Percentiles rank a stretch among this genome's conserved stretches.
These are phyloP conservation scores for Trachymyrmex cornetzi DNA, from an alignment of 1,140 invertebrate species.

Conservation along the genomic window DNA sequence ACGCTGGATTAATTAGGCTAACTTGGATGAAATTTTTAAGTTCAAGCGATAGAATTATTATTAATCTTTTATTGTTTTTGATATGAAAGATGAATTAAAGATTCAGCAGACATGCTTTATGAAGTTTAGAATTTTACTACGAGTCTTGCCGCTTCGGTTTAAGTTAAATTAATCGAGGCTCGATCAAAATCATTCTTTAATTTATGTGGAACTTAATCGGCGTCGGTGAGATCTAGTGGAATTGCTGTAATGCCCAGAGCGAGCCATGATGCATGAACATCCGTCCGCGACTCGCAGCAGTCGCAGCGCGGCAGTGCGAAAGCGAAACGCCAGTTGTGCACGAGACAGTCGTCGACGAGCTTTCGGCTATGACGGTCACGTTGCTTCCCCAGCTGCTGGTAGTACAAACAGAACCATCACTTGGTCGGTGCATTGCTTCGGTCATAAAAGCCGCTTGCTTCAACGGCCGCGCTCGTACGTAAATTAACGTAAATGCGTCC, in stretches of 20 bases:
- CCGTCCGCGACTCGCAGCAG: not conserved
- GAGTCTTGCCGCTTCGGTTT: not conserved
- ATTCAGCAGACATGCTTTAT: not conserved
- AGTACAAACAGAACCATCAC: not conserved
- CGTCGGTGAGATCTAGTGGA: not conserved
- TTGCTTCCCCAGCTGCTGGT: not conserved
- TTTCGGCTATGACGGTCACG: constrained; percentile 2
- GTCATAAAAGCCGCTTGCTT: not conserved
- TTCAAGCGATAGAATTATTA: not conserved
- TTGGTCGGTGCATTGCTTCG: not conserved
- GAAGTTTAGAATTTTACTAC: not conserved
- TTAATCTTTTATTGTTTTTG: not conserved
- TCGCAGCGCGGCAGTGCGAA: not conserved
- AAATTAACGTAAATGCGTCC: not conserved
- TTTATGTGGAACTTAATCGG: not conserved
- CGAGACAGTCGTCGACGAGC: constrained; percentile 15
- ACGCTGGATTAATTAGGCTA: not conserved
- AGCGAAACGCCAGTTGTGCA: not conserved
- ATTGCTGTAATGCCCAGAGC: not conserved
- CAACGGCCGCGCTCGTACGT: not conserved
- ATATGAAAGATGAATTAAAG: not conserved
- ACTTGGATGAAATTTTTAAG: not conserved
- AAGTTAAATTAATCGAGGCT: not conserved
- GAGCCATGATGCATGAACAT: not conserved
- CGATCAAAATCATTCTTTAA: not conserved